A percentile compares a stretch with the other conserved stretches of the same genome.
Conservation (phyloP, 2,113 vertebrate genomes). For the Podarcis cretensis region DNA sequence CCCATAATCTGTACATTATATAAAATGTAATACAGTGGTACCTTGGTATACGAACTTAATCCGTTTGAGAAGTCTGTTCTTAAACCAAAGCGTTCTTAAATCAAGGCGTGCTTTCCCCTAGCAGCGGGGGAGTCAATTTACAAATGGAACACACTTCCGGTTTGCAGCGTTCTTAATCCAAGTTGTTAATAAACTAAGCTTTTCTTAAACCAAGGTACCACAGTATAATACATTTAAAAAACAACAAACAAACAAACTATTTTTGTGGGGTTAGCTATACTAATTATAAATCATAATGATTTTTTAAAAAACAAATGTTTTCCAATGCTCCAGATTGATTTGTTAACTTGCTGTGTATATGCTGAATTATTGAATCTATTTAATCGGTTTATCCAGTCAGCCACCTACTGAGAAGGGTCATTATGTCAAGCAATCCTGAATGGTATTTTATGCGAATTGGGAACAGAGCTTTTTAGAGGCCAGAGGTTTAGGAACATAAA, state of each 20-base stretch:
- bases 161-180: no score
- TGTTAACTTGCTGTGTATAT: conserved; percentile 66
- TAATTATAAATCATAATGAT: not conserved
- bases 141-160: no score
- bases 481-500: conserved; percentile 81
- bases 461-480: conserved; percentile 78
- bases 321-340: conserved; percentile 52
- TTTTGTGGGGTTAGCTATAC: not conserved
- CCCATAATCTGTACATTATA: not conserved
- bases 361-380: conserved; percentile 70
- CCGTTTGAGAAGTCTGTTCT: no score
- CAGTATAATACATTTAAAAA: conserved; percentile 3
- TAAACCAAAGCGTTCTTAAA: no score
- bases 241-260: not conserved
- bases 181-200: no score
- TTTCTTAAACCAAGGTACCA: no score
- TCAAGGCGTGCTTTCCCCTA: no score
- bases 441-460: conserved; percentile 77
- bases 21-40: no score
- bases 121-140: no score
- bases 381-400: conserved; percentile 70
- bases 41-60: no score
- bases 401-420: conserved; percentile 77
- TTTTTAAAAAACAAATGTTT: conserved; percentile 30
- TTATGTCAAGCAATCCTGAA: conserved; percentile 74